phyloP scores from a whole-genome alignment of 2,888 invertebrate genomes.

The Rotaria magnacalcarata region DNA sequence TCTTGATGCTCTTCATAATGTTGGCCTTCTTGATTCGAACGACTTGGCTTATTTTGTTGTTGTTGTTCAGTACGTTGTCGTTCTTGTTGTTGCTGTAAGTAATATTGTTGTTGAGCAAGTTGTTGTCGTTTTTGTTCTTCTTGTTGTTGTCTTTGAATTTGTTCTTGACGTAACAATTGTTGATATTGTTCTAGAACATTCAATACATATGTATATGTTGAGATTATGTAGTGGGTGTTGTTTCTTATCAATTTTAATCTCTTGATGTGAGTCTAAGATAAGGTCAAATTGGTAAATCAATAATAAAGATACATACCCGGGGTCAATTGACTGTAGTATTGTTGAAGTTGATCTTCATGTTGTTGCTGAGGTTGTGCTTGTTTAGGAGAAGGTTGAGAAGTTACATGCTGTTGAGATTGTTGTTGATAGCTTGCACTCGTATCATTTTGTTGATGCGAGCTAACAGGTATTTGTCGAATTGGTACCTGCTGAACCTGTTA shows the following conservation, averaged over 20 bases:
- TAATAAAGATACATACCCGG: background rate
- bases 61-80: background rate
- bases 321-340: conserved; percentile 1
- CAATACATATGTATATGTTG: background rate
- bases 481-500: background rate
- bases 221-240: background rate
- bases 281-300: background rate
- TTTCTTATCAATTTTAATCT: background rate
- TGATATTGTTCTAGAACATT: conserved; percentile 9
- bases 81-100: background rate
- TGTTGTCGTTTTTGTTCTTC: background rate
- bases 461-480: background rate
- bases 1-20: background rate
- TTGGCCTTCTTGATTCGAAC: background rate
- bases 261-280: background rate
- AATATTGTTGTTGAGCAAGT: conserved; percentile 22
- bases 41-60: background rate
- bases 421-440: background rate
- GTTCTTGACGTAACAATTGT: background rate
- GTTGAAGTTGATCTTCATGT: background rate
- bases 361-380: background rate
- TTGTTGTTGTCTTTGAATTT: conserved; percentile 10
- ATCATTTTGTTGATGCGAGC: background rate
- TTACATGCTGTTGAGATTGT: background rate
- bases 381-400: background rate